phyloP scores from a whole-genome alignment of 1,140 invertebrate genomes.

The Hyposmocoma kahamanoa region DNA sequence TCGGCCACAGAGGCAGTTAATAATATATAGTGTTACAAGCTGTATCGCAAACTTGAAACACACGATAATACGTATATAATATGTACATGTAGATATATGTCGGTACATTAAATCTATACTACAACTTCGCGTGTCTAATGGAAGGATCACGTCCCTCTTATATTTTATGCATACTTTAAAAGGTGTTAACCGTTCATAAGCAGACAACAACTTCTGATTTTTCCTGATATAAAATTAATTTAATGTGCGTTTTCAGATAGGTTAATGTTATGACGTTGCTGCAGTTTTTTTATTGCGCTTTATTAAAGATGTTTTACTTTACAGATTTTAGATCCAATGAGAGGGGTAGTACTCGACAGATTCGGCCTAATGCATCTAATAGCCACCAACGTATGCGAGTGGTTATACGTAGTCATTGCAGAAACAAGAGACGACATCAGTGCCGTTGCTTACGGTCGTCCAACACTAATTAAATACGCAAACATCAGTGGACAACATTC shows the following conservation, averaged over 20 bases:
- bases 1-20: no score
- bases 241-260: no score
- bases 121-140: not conserved
- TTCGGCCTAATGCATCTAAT: slow-evolving; percentile 78
- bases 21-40: no score
- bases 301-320: no score
- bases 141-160: slow-evolving; percentile 2
- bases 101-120: no score
- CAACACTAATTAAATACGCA: slow-evolving; percentile 36
- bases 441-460: slow-evolving; percentile 42
- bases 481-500: slow-evolving; percentile 36
- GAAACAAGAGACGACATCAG: slow-evolving; percentile 79
- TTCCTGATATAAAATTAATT: not conserved
- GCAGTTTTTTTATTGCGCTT: no score
- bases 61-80: no score
- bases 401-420: slow-evolving; percentile 78
- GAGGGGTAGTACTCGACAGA: slow-evolving; percentile 71
- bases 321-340: slow-evolving; percentile 61
- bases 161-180: slow-evolving; percentile 2
- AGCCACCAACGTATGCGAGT: slow-evolving; percentile 78
- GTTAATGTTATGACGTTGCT: no score
- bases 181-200: not conserved
- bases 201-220: no score
- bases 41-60: no score
- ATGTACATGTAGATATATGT: no score